Evolutionary conservation across 2,888 invertebrate species (phyloP).

Genomic region (Dasypogon diadema): DNA sequence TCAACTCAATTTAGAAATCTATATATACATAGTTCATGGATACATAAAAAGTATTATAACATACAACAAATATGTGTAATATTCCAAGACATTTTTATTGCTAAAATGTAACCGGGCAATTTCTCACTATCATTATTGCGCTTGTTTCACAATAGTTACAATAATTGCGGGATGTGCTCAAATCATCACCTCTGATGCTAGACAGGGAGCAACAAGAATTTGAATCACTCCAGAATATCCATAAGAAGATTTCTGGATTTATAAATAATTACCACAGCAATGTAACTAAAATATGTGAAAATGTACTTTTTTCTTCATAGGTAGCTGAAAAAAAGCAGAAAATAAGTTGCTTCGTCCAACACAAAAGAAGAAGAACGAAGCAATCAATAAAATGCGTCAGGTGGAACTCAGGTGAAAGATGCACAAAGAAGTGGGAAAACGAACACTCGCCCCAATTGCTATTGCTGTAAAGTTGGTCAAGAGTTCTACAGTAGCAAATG

Average conservation of each 20-base stretch:
- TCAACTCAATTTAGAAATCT: too few relatives aligned
- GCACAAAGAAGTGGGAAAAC: not conserved
- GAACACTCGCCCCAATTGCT: conserved; percentile 30
- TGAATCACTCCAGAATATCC: not conserved
- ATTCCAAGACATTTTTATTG: too few relatives aligned
- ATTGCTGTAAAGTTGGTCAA: conserved; percentile 32
- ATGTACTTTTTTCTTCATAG: conserved; percentile 1
- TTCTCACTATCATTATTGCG: conserved; percentile 14
- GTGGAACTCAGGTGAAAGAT: conserved; percentile 34
- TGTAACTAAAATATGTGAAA: conserved; percentile 21
- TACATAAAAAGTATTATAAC: too few relatives aligned
- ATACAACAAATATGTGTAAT: too few relatives aligned
- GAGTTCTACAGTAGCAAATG: conserved; percentile 9
- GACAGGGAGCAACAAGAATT: not conserved
- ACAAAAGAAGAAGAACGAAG: not conserved
- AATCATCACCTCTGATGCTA: not conserved
- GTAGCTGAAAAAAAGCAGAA: not conserved
- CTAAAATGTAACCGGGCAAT: too few relatives aligned
- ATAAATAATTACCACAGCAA: conserved; percentile 20
- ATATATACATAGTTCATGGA: too few relatives aligned
- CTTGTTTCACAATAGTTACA: conserved; percentile 29
- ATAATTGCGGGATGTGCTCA: conserved; percentile 7
- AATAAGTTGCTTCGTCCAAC: not conserved
- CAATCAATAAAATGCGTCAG: conserved; percentile 3
- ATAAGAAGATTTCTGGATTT: conserved; percentile 8